These are phyloP conservation scores for Myiagra hebetior DNA, from an alignment of 2,113 vertebrate species.

Conservation along the genomic window DNA sequence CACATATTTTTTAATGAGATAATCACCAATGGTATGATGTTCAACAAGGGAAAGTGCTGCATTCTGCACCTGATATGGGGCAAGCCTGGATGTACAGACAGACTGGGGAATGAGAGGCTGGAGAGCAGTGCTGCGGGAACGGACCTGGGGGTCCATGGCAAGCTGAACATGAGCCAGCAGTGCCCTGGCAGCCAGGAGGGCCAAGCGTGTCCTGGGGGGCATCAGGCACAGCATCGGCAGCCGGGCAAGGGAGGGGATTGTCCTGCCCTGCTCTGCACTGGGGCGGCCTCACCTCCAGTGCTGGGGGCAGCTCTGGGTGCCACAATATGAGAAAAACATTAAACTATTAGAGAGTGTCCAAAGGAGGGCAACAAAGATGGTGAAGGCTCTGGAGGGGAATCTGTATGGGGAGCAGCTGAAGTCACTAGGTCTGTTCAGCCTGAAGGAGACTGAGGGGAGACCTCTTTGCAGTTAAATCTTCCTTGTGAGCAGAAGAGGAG, in stretches of 20 bases:
- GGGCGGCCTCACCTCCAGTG: accelerated
- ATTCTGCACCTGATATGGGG: not conserved
- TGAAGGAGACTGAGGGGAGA: not conserved
- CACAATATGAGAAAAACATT: not conserved
- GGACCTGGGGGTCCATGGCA: accelerated
- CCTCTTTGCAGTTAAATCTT: not conserved
- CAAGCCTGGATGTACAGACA: not conserved
- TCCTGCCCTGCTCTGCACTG: not conserved
- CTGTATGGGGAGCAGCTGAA: not conserved
- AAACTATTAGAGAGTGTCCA: too few species aligned
- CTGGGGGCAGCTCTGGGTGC: not conserved
- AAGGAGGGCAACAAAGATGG: not conserved
- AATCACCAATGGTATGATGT: not conserved
- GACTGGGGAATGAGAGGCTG: not conserved
- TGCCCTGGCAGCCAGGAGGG: not conserved
- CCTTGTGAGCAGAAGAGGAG: accelerated
- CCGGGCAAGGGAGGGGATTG: accelerated
- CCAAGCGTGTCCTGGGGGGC: accelerated
- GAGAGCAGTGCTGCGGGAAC: not conserved
- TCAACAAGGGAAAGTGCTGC: not conserved
- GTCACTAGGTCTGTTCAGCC: not conserved
- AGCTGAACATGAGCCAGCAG: accelerated
- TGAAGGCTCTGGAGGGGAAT: not conserved
- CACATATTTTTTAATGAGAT: not conserved
- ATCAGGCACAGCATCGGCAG: not conserved